Base-by-base conservation (phyloP, 2,888 invertebrate species). In the Bombylius discolor region DNA sequence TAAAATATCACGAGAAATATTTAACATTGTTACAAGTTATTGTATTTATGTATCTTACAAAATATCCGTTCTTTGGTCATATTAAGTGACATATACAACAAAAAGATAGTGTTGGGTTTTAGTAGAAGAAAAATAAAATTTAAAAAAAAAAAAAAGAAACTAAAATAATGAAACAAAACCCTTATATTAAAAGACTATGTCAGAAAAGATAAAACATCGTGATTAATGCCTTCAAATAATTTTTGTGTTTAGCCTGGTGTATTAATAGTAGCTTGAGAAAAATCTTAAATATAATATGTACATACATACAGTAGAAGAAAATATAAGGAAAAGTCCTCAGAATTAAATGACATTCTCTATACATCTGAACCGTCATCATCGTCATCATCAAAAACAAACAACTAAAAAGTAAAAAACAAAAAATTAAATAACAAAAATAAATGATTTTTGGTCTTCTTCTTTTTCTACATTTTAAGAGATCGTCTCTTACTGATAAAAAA, bases 401-500 rank as follows among this genome's bases (percentile, higher is more conserved):
- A 42, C 8, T 2, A 42, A 42, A 42, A 42, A 42, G 11, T 42
- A 42, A 42, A 42, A 42, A 42, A 11, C 8, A 42, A 42, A 42
- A 11, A 11, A 11, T 11, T 42, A 11, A 5, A 42, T 42, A 42
- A 42, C 4, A 42, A 42, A 42, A 42, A 42, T 11, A 42, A 42
- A 42, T 42, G 39, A 42, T 11, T 36, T 42, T 42, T 42, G 6
- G 39, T 42, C 8, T 7, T 42, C 23, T 23, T 23, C 23, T 23
- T 23, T 23, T 23, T 23, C 23, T 23, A 23, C 23, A 23, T 54
- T 36, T 45, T 54, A 14, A 47, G 54, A 54, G 54, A 54, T 51
- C 49, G 54, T 54, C 54, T 54, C 54, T 45, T 45, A 54, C 54
- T 54, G 54, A 54, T 54, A 54, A 49, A 32, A 49, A 8, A 42